Conservation (phyloP, 2,113 vertebrate species). For the Chloropsis hardwickii region DNA sequence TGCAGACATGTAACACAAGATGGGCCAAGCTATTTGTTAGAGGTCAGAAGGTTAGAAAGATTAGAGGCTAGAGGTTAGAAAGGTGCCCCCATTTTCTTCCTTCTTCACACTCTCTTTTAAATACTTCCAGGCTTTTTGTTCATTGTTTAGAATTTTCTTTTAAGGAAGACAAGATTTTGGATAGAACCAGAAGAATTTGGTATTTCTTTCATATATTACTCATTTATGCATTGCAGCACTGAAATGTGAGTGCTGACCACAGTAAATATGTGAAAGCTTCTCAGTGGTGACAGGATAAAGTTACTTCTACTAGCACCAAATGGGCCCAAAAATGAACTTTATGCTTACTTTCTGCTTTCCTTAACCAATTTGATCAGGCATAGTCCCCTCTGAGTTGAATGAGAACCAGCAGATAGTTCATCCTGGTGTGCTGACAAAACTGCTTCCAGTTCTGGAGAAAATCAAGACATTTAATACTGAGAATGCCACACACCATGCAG, state of each 20-base stretch:
- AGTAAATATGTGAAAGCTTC: background rate
- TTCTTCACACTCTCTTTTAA: background rate
- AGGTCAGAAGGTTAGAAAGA: too few species aligned
- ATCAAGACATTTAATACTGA: background rate
- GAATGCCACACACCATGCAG: background rate
- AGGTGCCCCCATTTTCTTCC: background rate
- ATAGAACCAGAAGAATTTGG: background rate
- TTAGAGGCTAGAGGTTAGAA: background rate
- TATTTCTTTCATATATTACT: background rate
- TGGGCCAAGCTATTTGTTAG: background rate
- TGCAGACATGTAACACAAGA: background rate
- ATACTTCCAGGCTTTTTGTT: background rate
- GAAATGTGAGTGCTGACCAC: fast-evolving
- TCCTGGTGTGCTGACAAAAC: background rate
- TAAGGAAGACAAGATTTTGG: background rate
- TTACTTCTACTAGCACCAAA: background rate
- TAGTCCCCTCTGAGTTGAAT: background rate
- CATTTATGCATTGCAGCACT: background rate
- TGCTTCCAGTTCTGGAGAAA: background rate
- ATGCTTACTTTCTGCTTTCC: background rate
- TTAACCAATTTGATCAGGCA: background rate
- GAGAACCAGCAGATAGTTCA: background rate
- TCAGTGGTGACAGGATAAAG: background rate
- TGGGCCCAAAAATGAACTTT: background rate
- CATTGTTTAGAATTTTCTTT: background rate